Base-by-base conservation (phyloP, 2,888 invertebrate genomes). In the Arrhopalites spinosus region DNA sequence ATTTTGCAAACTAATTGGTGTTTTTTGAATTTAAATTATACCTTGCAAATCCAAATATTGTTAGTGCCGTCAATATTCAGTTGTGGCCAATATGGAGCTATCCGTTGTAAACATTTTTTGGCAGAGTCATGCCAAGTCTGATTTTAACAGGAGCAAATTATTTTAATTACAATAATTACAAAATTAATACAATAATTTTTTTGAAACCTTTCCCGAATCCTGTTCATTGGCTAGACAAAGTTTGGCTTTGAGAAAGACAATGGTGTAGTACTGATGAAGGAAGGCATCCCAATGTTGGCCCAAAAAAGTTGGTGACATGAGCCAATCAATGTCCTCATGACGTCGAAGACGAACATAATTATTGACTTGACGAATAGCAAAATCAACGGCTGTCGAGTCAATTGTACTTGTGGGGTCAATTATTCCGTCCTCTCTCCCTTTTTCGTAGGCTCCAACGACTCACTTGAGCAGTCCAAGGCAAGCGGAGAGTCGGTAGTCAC, bases 31-130 rank as follows among this genome's bases (percentile, higher is more conserved):
- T n/a, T n/a, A n/a, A n/a, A n/a, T n/a, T n/a, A n/a, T n/a, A n/a
- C n/a, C 47, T 97, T 97, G 76, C 96, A 90, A 79, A 97, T 96
- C 97, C 97, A 97, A 81, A 96, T 90, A 85, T 96, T 96, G 76
- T 90, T 88, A 77, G 90, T 89, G 0, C 96, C 97, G 85, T 97
- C 96, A 80, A 93, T 89, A 43, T 91, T 90, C 81, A 92, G 89
- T 85, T 94, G 94, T 0, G 94, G 93, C 92, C 93, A 93, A 84
- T 88, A 90, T 75, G 89, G 89, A 20, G 88, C 87, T 83, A 95
- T 88, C 66, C 90, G 88, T 23, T 89, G 89, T 73, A 95, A 85
- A 53, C 91, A 86, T 77, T 89, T 88, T 69, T 89, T 87, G 5
- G 90, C 89, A 82, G 86, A 88, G 68, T 87, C 87, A 83, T 88